Conservation (phyloP, 2,797 vertebrate genomes). For the Pipistrellus pygmaeus region DNA sequence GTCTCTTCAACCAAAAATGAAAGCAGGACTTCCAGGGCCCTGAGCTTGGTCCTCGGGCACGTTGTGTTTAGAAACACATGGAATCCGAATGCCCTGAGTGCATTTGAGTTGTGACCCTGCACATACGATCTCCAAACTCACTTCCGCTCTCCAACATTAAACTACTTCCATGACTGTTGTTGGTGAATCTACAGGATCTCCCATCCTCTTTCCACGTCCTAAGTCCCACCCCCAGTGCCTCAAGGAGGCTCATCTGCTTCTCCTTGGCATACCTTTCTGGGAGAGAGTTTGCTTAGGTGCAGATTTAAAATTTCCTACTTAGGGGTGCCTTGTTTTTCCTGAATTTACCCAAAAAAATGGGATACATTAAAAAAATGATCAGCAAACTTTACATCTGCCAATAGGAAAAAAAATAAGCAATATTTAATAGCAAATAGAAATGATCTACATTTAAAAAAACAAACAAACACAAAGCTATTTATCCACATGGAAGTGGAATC, state of each 20-base stretch:
- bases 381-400: neutral
- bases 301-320: constrained; percentile 12
- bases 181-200: neutral
- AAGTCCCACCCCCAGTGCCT: neutral
- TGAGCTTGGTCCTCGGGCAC: neutral
- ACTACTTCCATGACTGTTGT: neutral
- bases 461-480: neutral
- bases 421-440: constrained; percentile 3
- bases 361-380: neutral
- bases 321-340: neutral
- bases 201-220: neutral
- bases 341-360: neutral
- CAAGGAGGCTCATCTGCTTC: neutral
- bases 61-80: neutral
- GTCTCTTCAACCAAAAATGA: constrained; percentile 14
- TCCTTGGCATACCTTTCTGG: neutral
- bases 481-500: neutral
- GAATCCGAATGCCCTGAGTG: neutral
- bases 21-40: neutral
- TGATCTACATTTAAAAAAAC: neutral
- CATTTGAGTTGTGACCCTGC: neutral
- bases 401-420: constrained; percentile 27
- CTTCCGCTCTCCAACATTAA: neutral
- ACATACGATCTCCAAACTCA: neutral
- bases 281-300: neutral